Evolutionary conservation across 2,888 invertebrate species (phyloP), one percentile per base, ranked within the genome.

Genomic region (Noctuana brunneofusca): DNA sequence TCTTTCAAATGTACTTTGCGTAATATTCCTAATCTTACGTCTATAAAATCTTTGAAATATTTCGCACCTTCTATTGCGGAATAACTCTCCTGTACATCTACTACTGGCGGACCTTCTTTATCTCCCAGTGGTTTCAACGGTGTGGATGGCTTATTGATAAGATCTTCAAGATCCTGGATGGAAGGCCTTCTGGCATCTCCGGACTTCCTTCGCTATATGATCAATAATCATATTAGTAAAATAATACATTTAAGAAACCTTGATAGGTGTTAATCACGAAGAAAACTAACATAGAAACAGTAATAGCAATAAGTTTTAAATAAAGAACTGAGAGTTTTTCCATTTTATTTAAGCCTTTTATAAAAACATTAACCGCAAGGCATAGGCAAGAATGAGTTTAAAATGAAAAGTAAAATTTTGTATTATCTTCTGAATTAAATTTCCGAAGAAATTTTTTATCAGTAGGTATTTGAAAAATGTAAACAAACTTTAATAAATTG

Each of bases 21-120:
- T 12, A 43, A 2, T 6, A 46, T 50, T 22, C 14, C 1, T 27
- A 43, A 43, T 18, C 16, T 43, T 18, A 43, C 9, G 16, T 43
- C 18, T 43, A 43, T 18, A 18, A 43, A 11, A 18, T 1, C 11
- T 16, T 43, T 1, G 18, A 16, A 14, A 5, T 9, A 14, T 20
- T 20, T 66, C 69, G 72, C 84, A 98, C 99, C 98, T 96, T 99
- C 99, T 87, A 97, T 96, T 64, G 98, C 98, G 50, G 98, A 96
- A 89, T 99, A 98, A 80, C 96, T 98, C 83, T 98, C 97, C 85
- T 98, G 97, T 49, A 97, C 96, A 86, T 98, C 97, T 71, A 98
- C 95, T 83, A 94, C 94, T 43, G 98, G 97, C 70, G 97, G 97
- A 66, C 97, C 97, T 69, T 94, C 94, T 78, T 94, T 93, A 11